These are phyloP conservation scores for Spilosoma lubricipeda DNA, from an alignment of 2,888 invertebrate species.

Conservation along the genomic window DNA sequence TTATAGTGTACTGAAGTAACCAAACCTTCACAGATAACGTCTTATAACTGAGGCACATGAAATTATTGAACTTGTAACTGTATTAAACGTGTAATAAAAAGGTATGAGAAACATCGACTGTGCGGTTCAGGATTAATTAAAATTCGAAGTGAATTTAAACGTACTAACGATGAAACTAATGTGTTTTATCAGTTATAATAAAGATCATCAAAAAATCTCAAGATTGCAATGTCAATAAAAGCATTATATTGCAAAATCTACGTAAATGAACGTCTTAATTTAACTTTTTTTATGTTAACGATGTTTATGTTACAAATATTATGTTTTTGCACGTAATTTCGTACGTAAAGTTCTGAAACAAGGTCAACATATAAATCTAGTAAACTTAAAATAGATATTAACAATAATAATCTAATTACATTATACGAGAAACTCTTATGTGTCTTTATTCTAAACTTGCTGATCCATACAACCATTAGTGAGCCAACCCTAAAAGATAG, in stretches of 20 bases:
- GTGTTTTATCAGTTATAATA: not conserved
- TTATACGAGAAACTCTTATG: not conserved
- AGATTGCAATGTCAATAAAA: slow-evolving; percentile 14
- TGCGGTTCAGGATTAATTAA: not conserved
- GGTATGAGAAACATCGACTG: not conserved
- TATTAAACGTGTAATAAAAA: not conserved
- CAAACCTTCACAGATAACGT: not conserved
- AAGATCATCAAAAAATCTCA: slow-evolving; percentile 4
- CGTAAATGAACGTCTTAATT: slow-evolving; percentile 13
- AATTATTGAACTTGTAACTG: not conserved
- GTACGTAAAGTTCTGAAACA: slow-evolving; percentile 12
- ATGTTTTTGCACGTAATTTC: slow-evolving; percentile 18
- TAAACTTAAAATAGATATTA: slow-evolving; percentile 11
- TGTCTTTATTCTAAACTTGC: no score
- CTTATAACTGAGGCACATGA: not conserved
- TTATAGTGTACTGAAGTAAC: not conserved
- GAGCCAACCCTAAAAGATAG: no score
- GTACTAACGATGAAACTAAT: not conserved
- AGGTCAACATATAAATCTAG: slow-evolving; percentile 10
- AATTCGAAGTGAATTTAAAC: not conserved
- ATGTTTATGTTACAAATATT: slow-evolving; percentile 31
- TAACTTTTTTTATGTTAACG: slow-evolving; percentile 34
- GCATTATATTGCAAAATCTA: slow-evolving; percentile 10
- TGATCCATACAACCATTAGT: no score
- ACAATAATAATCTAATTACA: not conserved